These are phyloP conservation scores for Cerastis rubricosa DNA, from an alignment of 2,888 invertebrate genomes.

Conservation along the genomic window DNA sequence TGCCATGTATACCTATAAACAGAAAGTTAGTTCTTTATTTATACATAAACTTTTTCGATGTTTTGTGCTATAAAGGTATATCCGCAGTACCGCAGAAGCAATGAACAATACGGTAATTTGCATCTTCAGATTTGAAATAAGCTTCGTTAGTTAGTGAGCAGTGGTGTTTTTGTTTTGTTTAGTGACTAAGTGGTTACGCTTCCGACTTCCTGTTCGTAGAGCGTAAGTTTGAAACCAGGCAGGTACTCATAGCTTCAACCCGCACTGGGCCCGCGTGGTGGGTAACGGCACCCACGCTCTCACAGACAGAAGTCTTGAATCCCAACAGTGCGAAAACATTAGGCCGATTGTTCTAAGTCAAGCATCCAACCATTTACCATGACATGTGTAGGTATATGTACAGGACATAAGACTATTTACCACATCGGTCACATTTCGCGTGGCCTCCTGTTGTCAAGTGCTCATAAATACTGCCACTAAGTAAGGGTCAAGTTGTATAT, in stretches of 20 bases:
- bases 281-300: background rate
- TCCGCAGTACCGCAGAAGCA: background rate
- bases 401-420: conserved; percentile 5
- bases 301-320: background rate
- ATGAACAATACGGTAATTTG: background rate
- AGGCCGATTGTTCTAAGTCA: background rate
- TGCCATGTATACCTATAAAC: background rate
- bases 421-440: conserved; percentile 47
- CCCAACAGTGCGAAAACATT: background rate
- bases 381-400: background rate
- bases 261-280: background rate
- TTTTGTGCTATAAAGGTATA: background rate
- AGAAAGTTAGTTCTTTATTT: background rate
- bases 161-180: background rate
- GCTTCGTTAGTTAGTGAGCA: background rate
- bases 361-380: background rate
- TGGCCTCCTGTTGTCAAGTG: conserved; percentile 51
- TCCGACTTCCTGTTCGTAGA: background rate
- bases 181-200: background rate
- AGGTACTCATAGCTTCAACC: background rate
- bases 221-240: background rate
- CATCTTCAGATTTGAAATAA: background rate
- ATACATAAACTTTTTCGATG: background rate
- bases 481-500: conserved; percentile 55
- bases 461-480: conserved; percentile 54